Conservation (phyloP, 37 sponge, comb jelly and placozoan genomes). For the Spongilla lacustris region DNA sequence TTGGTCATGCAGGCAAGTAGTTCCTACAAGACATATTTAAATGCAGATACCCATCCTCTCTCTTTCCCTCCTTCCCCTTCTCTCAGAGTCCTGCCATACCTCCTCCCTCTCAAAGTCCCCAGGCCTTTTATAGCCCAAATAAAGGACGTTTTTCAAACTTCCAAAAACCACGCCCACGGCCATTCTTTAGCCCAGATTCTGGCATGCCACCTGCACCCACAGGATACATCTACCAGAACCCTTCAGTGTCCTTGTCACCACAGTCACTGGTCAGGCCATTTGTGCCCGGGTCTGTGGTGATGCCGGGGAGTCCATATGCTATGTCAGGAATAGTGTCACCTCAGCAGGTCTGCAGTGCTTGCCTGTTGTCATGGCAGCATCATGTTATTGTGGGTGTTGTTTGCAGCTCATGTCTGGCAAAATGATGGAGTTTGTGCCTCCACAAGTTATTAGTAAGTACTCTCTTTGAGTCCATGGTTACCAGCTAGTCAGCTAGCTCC, state of each 20-base stretch:
- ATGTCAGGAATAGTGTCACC: neutral
- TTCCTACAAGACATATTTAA: neutral
- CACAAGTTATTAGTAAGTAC: neutral
- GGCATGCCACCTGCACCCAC: neutral
- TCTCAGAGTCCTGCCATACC: neutral
- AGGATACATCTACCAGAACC: neutral
- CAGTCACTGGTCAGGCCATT: neutral
- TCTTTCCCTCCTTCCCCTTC: no score
- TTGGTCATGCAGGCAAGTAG: neutral
- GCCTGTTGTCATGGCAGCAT: no score
- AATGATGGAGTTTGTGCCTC: neutral
- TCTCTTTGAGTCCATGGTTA: neutral
- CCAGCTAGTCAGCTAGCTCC: neutral
- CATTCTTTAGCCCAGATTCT: neutral
- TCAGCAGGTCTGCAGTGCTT: neutral
- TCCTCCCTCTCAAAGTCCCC: neutral
- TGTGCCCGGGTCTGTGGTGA: neutral
- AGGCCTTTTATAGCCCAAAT: neutral
- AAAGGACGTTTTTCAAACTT: neutral
- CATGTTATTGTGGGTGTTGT: no score
- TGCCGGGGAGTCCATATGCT: neutral
- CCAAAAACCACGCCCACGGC: neutral
- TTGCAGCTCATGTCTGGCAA: neutral
- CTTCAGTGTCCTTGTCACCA: neutral
- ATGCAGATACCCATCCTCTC: neutral